Evolutionary conservation across 2,797 vertebrate genomes (phyloP), one percentile per base, ranked within the genome.

Genomic region (Enteromius radiatus): DNA sequence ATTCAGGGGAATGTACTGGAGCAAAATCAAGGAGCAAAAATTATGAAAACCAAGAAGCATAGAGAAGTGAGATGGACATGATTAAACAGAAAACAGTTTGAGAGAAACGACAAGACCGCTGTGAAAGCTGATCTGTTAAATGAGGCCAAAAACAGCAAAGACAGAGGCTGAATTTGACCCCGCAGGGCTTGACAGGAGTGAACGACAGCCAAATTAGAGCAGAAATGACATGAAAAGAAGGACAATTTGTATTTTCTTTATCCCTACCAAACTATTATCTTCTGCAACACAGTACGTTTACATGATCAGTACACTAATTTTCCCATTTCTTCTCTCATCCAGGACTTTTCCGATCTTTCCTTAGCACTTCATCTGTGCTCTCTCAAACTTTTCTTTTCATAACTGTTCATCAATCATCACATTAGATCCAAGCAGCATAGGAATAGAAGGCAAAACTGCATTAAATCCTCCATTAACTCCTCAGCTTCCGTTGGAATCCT

Each of bases 391-490:
- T 9, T 61, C 12, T 67, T 82, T 43, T 59, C 47, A 47, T 36
- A 76, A 69, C 9, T 68, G 74, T 47, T 76, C 80, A 76, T 82
- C 63, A n/a, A 26, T 82, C 49, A 23, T 61, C 36, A 33, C 21
- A 47, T 83, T 43, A 77, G 65, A 49, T 33, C 21, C 14, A 77
- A 59, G 21, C 3, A 47, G 38, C 21, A 70, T 28, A 77, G 61
- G 65, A 77, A 83, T 36, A 54, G 63, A 63, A 76, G 49, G 59
- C 23, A 76, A 67, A 83, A 70, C 38, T 76, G 67, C 38, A 77
- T 83, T 61, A 70, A 77, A 69, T 61, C 74, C 64, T 21, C 54
- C 41, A 77, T 77, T 83, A 77, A 77, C 81, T 83, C 36, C 28
- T 61, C 26, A 45, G 73, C 52, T 69, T 82, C 70, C 45, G 28